Evolutionary conservation across 2,888 invertebrate species (phyloP), one percentile per base, ranked within the genome.

Genomic region (Lasioglossum leucozonium): DNA sequence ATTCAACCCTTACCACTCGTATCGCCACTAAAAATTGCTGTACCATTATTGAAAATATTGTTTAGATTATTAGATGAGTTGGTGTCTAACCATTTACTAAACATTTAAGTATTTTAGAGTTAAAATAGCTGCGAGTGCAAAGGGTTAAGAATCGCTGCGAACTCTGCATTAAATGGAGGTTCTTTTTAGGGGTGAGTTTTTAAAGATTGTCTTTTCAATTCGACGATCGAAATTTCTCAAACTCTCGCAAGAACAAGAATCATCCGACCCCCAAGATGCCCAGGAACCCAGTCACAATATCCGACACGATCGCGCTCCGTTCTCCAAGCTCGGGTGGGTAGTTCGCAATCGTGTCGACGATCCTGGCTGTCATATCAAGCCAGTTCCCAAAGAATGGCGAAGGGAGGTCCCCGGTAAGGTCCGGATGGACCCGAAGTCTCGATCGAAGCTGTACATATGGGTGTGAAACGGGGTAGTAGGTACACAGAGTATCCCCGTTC

Each of bases 401-500:
- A 22, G 8, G 18, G 62, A 26, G 65, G 22, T 8, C 30, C 58
- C n/a, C 22, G 18, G 76, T 55, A 26, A 78, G 67, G 55, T 16
- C 4, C 76, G 37, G 18, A n/a, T 42, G 65, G 71, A 55, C 44
- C 42, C 37, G 67, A 83, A 73, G 44, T 72, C 79, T 18, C 47
- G 30, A n/a, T 71, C 51, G 72, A 82, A 83, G 71, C 65, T 67
- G 65, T 78, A 72, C 78, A 72, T 69, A 73, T 47, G 76, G 81
- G 58, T 82, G 88, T 72, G 87, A 87, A 90, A 79, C 82, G 73
- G 81, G 90, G 62, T 90, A 86, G 82, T 85, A 88, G 86, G 79
- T 88, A 84, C 79, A 84, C 79, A 77, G 44, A 44, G 74, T 30
- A 72, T 77, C 30, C 76, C 44, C 47, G 37, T 74, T 77, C 37